Percentiles rank a stretch among this genome's conserved stretches.
Evolutionary conservation across 2,113 vertebrate genomes (phyloP).

Genomic region (Myotis brandtii): DNA sequence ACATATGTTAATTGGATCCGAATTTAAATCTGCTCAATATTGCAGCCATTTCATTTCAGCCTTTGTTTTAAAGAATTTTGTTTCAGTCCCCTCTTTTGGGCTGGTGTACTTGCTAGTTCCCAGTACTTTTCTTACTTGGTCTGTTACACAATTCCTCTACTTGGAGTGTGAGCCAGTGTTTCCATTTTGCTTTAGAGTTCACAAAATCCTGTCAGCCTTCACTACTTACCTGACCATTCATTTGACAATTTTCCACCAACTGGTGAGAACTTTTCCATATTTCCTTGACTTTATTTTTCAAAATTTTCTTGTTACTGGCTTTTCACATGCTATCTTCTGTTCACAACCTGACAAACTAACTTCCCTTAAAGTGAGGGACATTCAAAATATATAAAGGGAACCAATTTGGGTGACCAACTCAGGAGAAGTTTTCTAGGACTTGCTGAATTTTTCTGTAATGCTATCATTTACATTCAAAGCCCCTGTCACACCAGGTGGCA

Average conservation of each 20-base stretch:
- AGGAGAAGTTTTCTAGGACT: neutral
- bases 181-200: neutral
- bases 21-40: conserved; percentile 29
- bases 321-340: conserved; percentile 17
- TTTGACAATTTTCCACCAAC: neutral
- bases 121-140: neutral
- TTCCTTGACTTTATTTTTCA: conserved; percentile 3
- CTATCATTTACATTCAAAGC: neutral
- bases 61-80: neutral
- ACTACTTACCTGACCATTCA: neutral
- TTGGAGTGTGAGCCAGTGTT: neutral
- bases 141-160: neutral
- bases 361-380: neutral
- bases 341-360: neutral
- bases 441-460: neutral
- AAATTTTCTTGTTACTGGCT: neutral
- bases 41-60: neutral
- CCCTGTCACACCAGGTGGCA: neutral
- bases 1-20: neutral
- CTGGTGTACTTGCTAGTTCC: neutral
- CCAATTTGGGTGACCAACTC: neutral
- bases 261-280: neutral
- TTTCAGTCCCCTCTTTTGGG: neutral
- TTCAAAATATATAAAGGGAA: neutral
- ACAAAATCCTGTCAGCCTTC: neutral